Conservation (phyloP, 2,888 invertebrate genomes). For the Germaria angustata region DNA sequence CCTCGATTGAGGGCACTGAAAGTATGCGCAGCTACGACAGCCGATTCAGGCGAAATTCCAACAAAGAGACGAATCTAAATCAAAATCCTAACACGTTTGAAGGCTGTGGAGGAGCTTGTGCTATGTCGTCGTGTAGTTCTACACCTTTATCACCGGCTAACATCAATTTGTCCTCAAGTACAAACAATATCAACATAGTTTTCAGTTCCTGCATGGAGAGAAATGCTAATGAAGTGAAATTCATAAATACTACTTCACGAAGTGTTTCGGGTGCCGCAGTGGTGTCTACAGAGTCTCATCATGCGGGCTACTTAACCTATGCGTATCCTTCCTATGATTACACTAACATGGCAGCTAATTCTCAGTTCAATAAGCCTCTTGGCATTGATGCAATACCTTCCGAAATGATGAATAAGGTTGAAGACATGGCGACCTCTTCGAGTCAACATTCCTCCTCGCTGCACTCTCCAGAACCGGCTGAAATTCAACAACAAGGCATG, state of each 20-base stretch:
- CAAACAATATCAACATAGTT: slow-evolving; percentile 79
- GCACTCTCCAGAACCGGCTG: slow-evolving; percentile 70
- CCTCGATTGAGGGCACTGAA: slow-evolving; percentile 69
- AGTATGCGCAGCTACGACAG: slow-evolving; percentile 71
- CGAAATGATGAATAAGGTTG: slow-evolving; percentile 66
- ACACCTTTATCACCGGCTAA: slow-evolving; percentile 76
- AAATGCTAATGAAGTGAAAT: slow-evolving; percentile 79
- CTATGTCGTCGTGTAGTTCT: slow-evolving; percentile 63
- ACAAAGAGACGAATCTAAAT: slow-evolving; percentile 79
- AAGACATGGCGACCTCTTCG: slow-evolving; percentile 68
- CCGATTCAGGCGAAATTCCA: slow-evolving; percentile 73
- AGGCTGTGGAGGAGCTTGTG: slow-evolving; percentile 52
- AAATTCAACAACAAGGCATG: slow-evolving; percentile 57
- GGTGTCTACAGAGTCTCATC: slow-evolving; percentile 76
- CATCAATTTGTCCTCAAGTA: slow-evolving; percentile 78
- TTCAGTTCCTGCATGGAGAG: slow-evolving; percentile 76
- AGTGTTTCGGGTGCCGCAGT: slow-evolving; percentile 69
- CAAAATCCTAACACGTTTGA: slow-evolving; percentile 72
- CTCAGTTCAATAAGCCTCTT: slow-evolving; percentile 77
- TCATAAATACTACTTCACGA: slow-evolving; percentile 76
- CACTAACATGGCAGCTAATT: slow-evolving; percentile 80
- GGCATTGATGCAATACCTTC: slow-evolving; percentile 77
- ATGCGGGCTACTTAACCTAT: slow-evolving; percentile 76
- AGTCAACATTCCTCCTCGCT: slow-evolving; percentile 74
- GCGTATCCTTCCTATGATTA: slow-evolving; percentile 78